Conservation (phyloP, 2,797 vertebrate genomes). For the Poeciliopsis infans region DNA sequence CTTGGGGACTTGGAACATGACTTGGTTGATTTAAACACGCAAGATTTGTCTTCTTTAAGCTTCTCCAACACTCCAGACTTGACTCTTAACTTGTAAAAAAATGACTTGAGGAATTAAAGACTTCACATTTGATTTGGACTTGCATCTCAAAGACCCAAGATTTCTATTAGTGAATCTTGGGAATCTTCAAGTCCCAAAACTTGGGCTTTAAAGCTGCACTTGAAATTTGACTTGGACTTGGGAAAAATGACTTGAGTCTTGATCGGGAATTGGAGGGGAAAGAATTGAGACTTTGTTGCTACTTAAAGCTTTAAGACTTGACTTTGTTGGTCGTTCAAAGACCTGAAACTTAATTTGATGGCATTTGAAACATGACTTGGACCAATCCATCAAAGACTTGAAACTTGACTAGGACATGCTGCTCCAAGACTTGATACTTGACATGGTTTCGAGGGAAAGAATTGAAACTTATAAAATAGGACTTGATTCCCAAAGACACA, state of each 20-base stretch:
- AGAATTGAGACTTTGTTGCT: background rate
- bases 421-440: background rate
- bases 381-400: background rate
- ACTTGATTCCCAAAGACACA: background rate
- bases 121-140: background rate
- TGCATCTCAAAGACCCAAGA: background rate
- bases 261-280: background rate
- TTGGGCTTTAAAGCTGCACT: background rate
- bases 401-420: background rate
- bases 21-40: background rate
- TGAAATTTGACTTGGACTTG: background rate
- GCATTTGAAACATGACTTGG: background rate
- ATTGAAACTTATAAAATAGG: background rate
- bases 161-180: background rate
- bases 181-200: no score
- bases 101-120: background rate
- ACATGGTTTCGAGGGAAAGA: background rate
- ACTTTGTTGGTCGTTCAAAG: background rate
- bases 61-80: background rate
- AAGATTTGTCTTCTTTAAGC: background rate
- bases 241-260: background rate
- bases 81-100: background rate
- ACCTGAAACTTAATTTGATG: background rate
- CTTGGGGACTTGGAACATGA: background rate
- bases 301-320: background rate